Conservation (phyloP, 1,140 invertebrate genomes). For the Eueides isabella region DNA sequence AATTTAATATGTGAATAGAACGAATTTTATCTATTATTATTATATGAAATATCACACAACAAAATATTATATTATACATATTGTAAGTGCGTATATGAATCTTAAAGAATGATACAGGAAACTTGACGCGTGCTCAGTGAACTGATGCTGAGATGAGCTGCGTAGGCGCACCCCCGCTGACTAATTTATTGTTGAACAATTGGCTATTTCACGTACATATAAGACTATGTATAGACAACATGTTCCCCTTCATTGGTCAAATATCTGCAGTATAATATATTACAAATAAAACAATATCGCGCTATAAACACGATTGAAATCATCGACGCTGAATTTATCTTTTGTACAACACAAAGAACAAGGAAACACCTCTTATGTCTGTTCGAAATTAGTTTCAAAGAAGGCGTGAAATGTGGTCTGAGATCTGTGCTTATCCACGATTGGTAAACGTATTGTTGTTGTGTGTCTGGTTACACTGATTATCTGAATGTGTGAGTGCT, state of each 20-base stretch:
- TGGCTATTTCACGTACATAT: constrained; percentile 41
- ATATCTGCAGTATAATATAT: neutral
- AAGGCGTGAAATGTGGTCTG: constrained; percentile 39
- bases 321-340: neutral
- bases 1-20: neutral
- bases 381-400: constrained; percentile 18
- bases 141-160: constrained; percentile 69
- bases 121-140: constrained; percentile 67
- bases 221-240: constrained; percentile 19
- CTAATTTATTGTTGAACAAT: constrained; percentile 63
- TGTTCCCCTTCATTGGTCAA: constrained; percentile 13
- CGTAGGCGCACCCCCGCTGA: constrained; percentile 70
- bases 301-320: neutral
- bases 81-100: constrained; percentile 10
- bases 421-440: constrained; percentile 31
- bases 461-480: constrained; percentile 35
- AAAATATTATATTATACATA: constrained; percentile 4
- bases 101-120: constrained; percentile 70
- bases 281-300: neutral
- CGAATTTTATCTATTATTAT: neutral
- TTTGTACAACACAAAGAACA: neutral
- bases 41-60: neutral
- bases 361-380: constrained; percentile 1
- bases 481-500: constrained; percentile 64
- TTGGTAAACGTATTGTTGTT: constrained; percentile 39